Conservation (phyloP, 2,113 vertebrate genomes). For the Colistium nudipinnis region DNA sequence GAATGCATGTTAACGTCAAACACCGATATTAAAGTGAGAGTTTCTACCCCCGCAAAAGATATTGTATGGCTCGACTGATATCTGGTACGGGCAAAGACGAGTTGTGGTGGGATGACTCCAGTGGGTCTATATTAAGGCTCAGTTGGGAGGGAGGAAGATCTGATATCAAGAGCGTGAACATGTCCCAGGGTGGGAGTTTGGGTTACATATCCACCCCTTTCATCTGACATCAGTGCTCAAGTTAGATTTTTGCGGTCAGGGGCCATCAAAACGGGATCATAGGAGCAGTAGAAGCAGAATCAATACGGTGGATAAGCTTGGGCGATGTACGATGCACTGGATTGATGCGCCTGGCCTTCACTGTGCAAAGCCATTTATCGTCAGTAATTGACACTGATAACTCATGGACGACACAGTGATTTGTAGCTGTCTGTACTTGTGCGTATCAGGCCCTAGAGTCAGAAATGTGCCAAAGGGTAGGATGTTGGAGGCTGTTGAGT, state of each 20-base stretch:
- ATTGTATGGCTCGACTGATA: slow-evolving; percentile 67
- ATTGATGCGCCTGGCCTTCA: slow-evolving; percentile 76
- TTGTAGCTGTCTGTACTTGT: slow-evolving; percentile 63
- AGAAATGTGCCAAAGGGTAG: slow-evolving; percentile 49
- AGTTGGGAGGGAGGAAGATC: slow-evolving; percentile 49
- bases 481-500: slow-evolving; percentile 27
- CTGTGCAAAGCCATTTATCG: slow-evolving; percentile 64
- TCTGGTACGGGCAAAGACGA: slow-evolving; percentile 35
- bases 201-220: slow-evolving; percentile 75
- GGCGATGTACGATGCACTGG: slow-evolving; percentile 37
- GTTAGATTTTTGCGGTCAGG: slow-evolving; percentile 71
- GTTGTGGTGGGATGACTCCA: slow-evolving; percentile 58
- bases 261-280: slow-evolving; percentile 66
- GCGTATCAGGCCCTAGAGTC: slow-evolving; percentile 29
- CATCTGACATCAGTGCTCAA: slow-evolving; percentile 74
- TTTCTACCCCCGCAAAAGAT: slow-evolving; percentile 24
- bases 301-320: slow-evolving; percentile 64
- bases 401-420: slow-evolving; percentile 58
- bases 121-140: slow-evolving; percentile 73
- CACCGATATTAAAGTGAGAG: slow-evolving; percentile 39
- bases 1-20: slow-evolving; percentile 50
- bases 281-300: slow-evolving; percentile 60
- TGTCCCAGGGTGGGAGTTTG: slow-evolving; percentile 68
- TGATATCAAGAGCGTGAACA: slow-evolving; percentile 70
- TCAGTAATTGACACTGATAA: slow-evolving; percentile 78